Evolutionary conservation across 1,140 invertebrate genomes (phyloP).

Genomic region (Drosophila ohnishii): DNA sequence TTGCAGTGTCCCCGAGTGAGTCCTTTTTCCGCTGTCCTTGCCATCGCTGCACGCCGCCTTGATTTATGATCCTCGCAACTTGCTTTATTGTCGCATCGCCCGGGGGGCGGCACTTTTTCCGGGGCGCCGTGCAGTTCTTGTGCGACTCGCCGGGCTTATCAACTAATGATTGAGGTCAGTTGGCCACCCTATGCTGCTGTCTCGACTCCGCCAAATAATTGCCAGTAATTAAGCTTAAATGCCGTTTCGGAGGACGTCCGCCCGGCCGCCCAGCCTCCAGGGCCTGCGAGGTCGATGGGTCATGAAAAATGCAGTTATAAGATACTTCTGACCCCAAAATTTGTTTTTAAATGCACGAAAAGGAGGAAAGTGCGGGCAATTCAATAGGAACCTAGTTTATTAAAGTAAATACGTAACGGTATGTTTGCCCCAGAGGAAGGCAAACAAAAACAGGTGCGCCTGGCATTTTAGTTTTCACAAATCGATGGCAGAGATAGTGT

Average conservation of each 20-base stretch:
- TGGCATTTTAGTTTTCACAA: slow-evolving; percentile 9
- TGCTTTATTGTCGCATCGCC: slow-evolving; percentile 62
- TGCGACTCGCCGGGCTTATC: slow-evolving; percentile 54
- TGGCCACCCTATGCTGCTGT: slow-evolving; percentile 31
- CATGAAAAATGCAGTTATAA: slow-evolving; percentile 70
- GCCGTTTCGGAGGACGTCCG: slow-evolving; percentile 30
- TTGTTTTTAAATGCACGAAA: not conserved
- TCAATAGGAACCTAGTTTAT: slow-evolving; percentile 7
- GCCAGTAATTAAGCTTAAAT: slow-evolving; percentile 66
- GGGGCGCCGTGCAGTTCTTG: slow-evolving; percentile 37
- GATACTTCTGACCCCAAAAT: slow-evolving; percentile 40
- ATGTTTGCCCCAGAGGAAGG: not conserved
- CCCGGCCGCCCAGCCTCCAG: not conserved
- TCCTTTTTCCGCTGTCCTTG: slow-evolving; percentile 36
- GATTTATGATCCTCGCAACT: slow-evolving; percentile 66
- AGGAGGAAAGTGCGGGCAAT: not conserved
- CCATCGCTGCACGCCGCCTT: slow-evolving; percentile 51
- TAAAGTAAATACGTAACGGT: slow-evolving; percentile 3
- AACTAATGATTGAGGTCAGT: slow-evolving; percentile 80
- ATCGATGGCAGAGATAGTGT: slow-evolving; percentile 14
- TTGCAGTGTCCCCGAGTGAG: slow-evolving; percentile 34
- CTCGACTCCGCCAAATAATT: slow-evolving; percentile 58
- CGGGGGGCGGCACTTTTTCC: slow-evolving; percentile 40
- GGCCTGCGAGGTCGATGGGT: slow-evolving; percentile 5
- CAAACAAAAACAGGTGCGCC: slow-evolving; percentile 6